Conservation (phyloP, 2,113 vertebrate genomes). For the Crotalus tigris region DNA sequence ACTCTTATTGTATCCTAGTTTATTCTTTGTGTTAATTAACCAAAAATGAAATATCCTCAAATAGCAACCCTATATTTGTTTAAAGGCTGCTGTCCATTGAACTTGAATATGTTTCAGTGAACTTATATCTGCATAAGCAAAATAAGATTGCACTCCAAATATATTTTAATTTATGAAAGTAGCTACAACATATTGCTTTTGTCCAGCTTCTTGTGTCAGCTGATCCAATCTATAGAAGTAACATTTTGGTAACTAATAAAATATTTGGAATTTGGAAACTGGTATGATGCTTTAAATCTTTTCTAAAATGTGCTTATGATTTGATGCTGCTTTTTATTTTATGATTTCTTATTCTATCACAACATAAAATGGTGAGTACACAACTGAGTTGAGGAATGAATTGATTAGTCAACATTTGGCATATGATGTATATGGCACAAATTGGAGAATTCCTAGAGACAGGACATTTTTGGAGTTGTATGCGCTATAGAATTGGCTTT, state of each 20-base stretch:
- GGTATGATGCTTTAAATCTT: neutral
- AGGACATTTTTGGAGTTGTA: neutral
- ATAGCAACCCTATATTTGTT: neutral
- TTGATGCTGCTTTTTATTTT: neutral
- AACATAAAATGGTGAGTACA: neutral
- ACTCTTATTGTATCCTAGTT: neutral
- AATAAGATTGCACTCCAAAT: neutral
- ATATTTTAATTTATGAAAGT: neutral
- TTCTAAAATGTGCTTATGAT: neutral
- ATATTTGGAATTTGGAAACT: neutral
- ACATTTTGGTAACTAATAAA: constrained; percentile 24
- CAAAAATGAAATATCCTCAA: neutral
- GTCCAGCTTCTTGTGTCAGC: neutral
- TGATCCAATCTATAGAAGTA: neutral
- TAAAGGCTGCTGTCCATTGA: neutral
- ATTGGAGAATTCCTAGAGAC: neutral
- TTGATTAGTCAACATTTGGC: neutral
- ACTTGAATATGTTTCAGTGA: neutral
- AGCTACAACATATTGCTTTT: neutral
- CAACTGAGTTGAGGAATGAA: neutral
- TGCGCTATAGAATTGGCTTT: neutral
- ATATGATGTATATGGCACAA: neutral
- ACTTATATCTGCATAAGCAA: neutral
- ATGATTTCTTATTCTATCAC: neutral
- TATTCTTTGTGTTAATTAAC: neutral